Conservation (phyloP, 2,113 vertebrate species). For the Dascyllus trimaculatus region DNA sequence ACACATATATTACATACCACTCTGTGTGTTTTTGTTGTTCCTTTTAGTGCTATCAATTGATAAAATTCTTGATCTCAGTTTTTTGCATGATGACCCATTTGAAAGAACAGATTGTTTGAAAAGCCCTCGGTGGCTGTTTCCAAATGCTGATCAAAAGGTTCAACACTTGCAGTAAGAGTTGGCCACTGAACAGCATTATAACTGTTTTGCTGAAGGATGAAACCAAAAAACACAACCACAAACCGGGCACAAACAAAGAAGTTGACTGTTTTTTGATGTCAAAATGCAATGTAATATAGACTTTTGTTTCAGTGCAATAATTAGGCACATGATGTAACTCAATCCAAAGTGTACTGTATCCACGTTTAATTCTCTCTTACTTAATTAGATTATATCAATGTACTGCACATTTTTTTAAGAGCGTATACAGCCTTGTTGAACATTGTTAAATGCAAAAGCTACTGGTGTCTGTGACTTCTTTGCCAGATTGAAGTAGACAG, state of each 20-base stretch:
- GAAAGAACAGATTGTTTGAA: slow-evolving; percentile 47
- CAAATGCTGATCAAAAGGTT: slow-evolving; percentile 36
- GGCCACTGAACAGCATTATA: slow-evolving; percentile 25
- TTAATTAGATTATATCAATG: slow-evolving; percentile 41
- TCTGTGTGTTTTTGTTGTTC: slow-evolving; percentile 2
- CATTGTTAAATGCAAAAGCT: slow-evolving; percentile 46
- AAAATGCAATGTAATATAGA: slow-evolving; percentile 25
- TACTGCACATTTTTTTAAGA: slow-evolving; percentile 26
- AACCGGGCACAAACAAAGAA: slow-evolving; percentile 32
- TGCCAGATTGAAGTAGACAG: slow-evolving; percentile 54
- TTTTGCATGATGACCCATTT: slow-evolving; percentile 4
- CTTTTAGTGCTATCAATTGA: slow-evolving; percentile 4
- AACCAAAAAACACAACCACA: slow-evolving; percentile 28
- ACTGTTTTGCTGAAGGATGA: slow-evolving; percentile 45
- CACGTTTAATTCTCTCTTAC: slow-evolving; percentile 48
- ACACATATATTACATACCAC: background rate
- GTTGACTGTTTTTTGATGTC: slow-evolving; percentile 28
- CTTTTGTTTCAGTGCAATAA: slow-evolving; percentile 43
- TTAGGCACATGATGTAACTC: slow-evolving; percentile 36
- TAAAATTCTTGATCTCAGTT: slow-evolving; percentile 1
- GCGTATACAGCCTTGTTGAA: slow-evolving; percentile 42
- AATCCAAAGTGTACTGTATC: slow-evolving; percentile 23
- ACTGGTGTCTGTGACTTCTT: slow-evolving; percentile 33
- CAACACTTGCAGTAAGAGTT: slow-evolving; percentile 31
- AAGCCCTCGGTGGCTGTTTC: slow-evolving; percentile 40